Evolutionary conservation across 2,888 invertebrate genomes (phyloP), one percentile per base, ranked within the genome.

Genomic region (Melipona beecheii): DNA sequence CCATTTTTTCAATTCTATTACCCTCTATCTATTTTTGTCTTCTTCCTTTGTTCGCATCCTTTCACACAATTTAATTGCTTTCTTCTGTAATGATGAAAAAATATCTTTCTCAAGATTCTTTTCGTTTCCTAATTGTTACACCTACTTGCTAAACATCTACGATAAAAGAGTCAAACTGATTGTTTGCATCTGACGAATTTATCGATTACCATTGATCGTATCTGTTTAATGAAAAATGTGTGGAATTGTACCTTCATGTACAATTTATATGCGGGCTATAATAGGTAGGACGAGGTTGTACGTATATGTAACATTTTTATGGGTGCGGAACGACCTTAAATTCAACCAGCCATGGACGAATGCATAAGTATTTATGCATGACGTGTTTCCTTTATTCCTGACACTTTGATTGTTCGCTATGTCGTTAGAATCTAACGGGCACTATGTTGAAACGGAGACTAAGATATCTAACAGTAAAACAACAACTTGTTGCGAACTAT

Each of bases 241-340:
- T 80, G 49, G 24, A 72, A 77, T 27, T 65, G 43, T 54, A 56
- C 21, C 54, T 64, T 62, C 43, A 21, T 49, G n/a, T 69, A 73
- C 49, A 27, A 27, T 31, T 68, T 17, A 54, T 56, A 50, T 24
- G 31, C 43, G 4, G 0, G 56, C 62, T 77, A 73, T 80, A 83
- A 76, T 78, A 62, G 70, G 76, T 0, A 24, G 83, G 88, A 82
- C 81, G 83, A 88, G 86, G 86, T 65, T 85, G 68, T 72, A 65
- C 54, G 56, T 72, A 50, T 68, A 65, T 60, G 65, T 69, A 82
- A 75, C 31, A 79, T 85, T 88, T 88, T 84, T 82, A 80, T 75
- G 71, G 50, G 60, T 68, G 72, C 74, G 74, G 75, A 58, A 78
- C 79, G 85, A 78, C 87, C 89, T 88, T 84, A 85, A 78, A 81